phyloP scores from a whole-genome alignment of 2,797 vertebrate species.

The Delichon dasypus region DNA sequence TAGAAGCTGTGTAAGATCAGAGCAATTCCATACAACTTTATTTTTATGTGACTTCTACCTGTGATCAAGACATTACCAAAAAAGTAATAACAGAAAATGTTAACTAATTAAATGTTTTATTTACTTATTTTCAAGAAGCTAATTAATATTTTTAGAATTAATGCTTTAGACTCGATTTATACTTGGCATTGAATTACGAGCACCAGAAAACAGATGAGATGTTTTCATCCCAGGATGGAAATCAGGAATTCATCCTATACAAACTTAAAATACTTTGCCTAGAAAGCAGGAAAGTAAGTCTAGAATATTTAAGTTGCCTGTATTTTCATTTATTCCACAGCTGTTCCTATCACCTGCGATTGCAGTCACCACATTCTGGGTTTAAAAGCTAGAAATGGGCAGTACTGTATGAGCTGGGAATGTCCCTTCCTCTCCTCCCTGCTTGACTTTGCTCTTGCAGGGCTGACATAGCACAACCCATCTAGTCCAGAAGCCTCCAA shows the following conservation, averaged over 20 bases:
- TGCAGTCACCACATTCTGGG: background rate
- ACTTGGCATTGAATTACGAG: background rate
- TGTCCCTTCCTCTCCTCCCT: background rate
- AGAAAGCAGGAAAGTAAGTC: background rate
- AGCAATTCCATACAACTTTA: background rate
- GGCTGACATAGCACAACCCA: background rate
- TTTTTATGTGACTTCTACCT: background rate
- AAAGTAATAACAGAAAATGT: background rate
- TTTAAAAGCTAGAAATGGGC: background rate
- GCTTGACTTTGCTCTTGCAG: background rate
- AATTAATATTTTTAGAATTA: background rate
- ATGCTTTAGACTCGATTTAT: background rate
- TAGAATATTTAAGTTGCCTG: background rate
- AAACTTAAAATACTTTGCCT: background rate
- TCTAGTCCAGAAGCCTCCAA: background rate
- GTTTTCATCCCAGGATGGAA: background rate
- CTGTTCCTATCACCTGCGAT: background rate
- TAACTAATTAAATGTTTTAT: background rate
- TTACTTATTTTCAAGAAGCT: background rate
- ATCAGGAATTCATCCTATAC: background rate
- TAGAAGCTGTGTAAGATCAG: background rate
- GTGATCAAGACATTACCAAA: background rate
- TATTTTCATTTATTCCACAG: background rate
- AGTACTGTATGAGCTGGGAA: background rate
- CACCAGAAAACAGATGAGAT: background rate